Percentiles rank a stretch among this genome's conserved stretches.
Conservation (phyloP, 2,113 vertebrate species). For the Haemorhous mexicanus region DNA sequence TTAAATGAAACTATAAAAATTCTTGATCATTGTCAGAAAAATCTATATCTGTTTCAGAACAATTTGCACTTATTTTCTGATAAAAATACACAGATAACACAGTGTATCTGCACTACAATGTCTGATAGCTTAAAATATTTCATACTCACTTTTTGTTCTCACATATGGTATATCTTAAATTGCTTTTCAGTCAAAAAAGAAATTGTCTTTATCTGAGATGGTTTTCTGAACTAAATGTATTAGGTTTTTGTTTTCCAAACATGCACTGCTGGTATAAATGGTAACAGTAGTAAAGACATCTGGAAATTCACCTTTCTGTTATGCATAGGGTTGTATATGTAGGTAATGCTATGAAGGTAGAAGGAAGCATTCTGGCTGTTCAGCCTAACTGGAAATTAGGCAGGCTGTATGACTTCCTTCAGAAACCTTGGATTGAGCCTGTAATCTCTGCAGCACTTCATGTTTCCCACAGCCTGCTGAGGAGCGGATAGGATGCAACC, state of each 20-base stretch:
- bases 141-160: not conserved
- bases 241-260: not conserved
- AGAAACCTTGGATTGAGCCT: not conserved
- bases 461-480: not conserved
- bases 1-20: not conserved
- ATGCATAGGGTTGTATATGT: rapidly evolving
- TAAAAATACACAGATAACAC: not conserved
- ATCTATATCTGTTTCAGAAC: not conserved
- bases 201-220: not conserved
- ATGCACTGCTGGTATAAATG: not conserved
- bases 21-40: not conserved
- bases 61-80: not conserved
- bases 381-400: not conserved
- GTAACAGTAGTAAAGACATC: not conserved
- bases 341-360: not conserved
- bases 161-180: not conserved
- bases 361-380: not conserved
- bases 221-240: not conserved
- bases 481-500: not conserved
- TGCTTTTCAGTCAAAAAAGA: not conserved
- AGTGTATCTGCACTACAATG: not conserved
- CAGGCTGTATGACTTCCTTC: not conserved
- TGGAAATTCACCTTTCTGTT: not conserved
- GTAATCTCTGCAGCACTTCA: not conserved
- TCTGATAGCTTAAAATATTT: not conserved